Evolutionary conservation across 2,113 vertebrate species (phyloP), one percentile per base, ranked within the genome.

Genomic region (Tricholaema leucomelas): DNA sequence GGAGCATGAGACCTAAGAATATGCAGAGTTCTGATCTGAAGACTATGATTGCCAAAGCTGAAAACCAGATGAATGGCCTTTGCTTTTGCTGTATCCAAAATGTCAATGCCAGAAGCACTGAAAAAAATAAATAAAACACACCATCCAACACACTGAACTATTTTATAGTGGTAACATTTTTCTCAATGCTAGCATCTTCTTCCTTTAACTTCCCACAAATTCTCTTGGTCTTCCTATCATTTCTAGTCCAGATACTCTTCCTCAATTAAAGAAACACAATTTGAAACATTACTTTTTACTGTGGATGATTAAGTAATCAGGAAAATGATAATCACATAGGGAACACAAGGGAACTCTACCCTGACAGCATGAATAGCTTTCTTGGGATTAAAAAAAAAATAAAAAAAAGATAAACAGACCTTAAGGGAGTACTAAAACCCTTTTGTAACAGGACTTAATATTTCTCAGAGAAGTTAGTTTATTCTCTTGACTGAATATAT

Each of bases 21-120:
- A 99, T 96, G 95, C 98, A 98, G 44, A 99, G 98, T 91, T 99
- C 99, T 0, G 98, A 98, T 48, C 99, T 97, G 97, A 99, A 99
- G 94, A 99, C 97, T 21, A 99, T 97, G 92, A 99, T 98, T 59
- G 97, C 98, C 12, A 99, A 95, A 15, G 99, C 98, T 6, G 99
- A 99, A 80, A 98, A 98, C 97, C 97, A 94, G 96, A 99, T 94
- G 95, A 99, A 99, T 2, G 85, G 76, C 16, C 97, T 93, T 25
- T 98, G 96, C 54, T 96, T 97, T 78, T 98, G 98, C 89, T 97
- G 97, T 97, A 99, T 98, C 99, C 99, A 99, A 59, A 97, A 98
- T 0, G 97, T 98, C 90, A 99, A 97, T 3, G 99, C 98, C 40
- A 98, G 71, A 28, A 99, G 96, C 74, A 98, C 99, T 99, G 96